A percentile compares a stretch with the other conserved stretches of the same genome.
phyloP scores from a whole-genome alignment of 1,140 invertebrate genomes.

The Ctenoplectra terminalis region DNA sequence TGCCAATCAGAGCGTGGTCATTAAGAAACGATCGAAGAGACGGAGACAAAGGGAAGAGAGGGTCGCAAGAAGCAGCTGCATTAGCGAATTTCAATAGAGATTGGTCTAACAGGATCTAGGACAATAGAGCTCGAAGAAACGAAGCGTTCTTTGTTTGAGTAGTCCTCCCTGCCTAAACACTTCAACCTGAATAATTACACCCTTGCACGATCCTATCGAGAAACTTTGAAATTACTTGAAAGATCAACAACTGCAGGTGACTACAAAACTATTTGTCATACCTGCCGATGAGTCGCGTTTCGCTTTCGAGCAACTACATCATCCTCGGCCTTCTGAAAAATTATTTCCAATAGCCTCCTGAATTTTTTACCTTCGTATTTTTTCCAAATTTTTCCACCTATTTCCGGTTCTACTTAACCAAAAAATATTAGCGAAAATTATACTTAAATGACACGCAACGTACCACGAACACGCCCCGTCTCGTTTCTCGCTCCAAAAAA shows the following conservation, averaged over 20 bases:
- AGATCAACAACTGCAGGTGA: neutral
- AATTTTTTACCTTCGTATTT: too few relatives aligned
- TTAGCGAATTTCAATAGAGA: conserved; percentile 8
- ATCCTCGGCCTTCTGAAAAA: too few relatives aligned
- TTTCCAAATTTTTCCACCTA: too few relatives aligned
- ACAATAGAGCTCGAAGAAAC: conserved; percentile 25
- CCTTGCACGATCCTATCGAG: neutral
- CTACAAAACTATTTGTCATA: too few relatives aligned
- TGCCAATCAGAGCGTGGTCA: neutral
- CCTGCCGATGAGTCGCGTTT: too few relatives aligned
- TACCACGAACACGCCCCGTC: too few relatives aligned
- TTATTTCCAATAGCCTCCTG: too few relatives aligned
- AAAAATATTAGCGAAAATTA: too few relatives aligned
- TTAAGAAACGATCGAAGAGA: neutral
- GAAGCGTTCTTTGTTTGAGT: neutral
- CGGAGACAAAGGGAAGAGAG: too few relatives aligned
- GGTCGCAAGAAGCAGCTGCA: neutral
- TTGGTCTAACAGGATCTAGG: conserved; percentile 1
- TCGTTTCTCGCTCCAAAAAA: neutral
- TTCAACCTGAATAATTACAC: conserved; percentile 1
- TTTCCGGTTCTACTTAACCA: too few relatives aligned
- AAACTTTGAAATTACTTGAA: neutral
- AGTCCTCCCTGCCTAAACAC: conserved; percentile 15
- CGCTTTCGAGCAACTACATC: too few relatives aligned
- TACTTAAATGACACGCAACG: too few relatives aligned